phyloP scores from a whole-genome alignment of 2,888 invertebrate species.

The Drosophila macrothrix region DNA sequence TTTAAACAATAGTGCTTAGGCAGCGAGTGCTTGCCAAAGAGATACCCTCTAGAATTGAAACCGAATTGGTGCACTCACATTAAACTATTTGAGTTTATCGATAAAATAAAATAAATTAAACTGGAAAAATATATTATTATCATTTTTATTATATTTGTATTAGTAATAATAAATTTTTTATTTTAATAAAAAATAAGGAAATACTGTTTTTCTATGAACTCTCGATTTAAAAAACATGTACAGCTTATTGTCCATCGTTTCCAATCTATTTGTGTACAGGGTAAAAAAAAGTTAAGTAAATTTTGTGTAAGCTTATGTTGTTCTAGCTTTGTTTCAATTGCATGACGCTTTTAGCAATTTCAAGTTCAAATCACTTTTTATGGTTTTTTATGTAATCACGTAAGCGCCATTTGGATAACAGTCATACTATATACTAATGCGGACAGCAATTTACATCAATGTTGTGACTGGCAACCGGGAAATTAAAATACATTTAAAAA shows the following conservation, averaged over 20 bases:
- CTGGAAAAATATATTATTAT: not conserved
- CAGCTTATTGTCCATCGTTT: not conserved
- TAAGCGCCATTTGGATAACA: slow-evolving; percentile 56
- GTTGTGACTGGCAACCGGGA: slow-evolving; percentile 1
- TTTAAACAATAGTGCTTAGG: slow-evolving; percentile 3
- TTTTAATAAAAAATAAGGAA: not conserved
- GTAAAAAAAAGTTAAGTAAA: slow-evolving; percentile 7
- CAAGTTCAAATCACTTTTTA: slow-evolving; percentile 73
- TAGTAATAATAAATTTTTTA: not conserved
- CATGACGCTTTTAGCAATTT: slow-evolving; percentile 67
- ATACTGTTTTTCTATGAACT: not conserved
- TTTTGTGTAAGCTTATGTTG: slow-evolving; percentile 14
- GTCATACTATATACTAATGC: slow-evolving; percentile 8
- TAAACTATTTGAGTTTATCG: not conserved
- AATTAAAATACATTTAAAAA: not conserved
- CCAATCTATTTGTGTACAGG: not conserved
- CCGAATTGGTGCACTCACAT: not conserved
- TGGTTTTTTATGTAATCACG: slow-evolving; percentile 71
- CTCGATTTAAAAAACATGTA: not conserved
- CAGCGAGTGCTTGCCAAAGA: not conserved
- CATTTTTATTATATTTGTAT: not conserved
- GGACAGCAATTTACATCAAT: slow-evolving; percentile 29
- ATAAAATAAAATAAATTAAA: not conserved
- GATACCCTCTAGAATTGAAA: slow-evolving; percentile 2
- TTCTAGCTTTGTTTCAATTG: slow-evolving; percentile 52